Evolutionary conservation across 2,797 vertebrate genomes (phyloP).

Genomic region (Rhadinocentrus ornatus): DNA sequence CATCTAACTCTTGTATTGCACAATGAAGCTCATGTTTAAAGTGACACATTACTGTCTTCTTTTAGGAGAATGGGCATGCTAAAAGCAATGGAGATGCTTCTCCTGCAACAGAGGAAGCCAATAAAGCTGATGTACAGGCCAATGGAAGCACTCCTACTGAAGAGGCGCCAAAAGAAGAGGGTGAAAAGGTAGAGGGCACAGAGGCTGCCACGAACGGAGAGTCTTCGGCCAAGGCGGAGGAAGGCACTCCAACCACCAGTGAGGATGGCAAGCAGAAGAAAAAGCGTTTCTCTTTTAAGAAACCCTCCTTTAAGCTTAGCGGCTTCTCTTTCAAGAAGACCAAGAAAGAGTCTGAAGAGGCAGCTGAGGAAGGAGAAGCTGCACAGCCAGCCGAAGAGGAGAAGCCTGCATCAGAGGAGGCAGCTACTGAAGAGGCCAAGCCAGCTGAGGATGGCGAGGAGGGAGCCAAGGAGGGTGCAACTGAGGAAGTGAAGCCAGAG

Average conservation of each 20-base stretch:
- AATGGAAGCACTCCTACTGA: slow-evolving; percentile 82
- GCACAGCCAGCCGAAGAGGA: slow-evolving; percentile 75
- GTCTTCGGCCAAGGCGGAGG: slow-evolving; percentile 87
- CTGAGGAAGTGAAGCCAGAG: slow-evolving; percentile 75
- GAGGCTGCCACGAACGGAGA: slow-evolving; percentile 87
- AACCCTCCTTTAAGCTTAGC: slow-evolving; percentile 95
- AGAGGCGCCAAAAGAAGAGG: slow-evolving; percentile 79
- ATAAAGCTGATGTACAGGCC: slow-evolving; percentile 86
- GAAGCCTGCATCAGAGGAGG: slow-evolving; percentile 63
- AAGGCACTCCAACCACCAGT: slow-evolving; percentile 85
- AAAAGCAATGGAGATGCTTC: slow-evolving; percentile 95
- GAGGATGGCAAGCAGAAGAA: slow-evolving; percentile 96
- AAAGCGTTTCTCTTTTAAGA: slow-evolving; percentile 99
- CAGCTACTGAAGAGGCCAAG: slow-evolving; percentile 77
- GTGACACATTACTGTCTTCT: not conserved
- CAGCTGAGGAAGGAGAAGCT: slow-evolving; percentile 77
- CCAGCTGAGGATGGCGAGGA: slow-evolving; percentile 72
- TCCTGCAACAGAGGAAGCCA: slow-evolving; percentile 89
- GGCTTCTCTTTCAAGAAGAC: slow-evolving; percentile 98
- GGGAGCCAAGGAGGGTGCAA: slow-evolving; percentile 76
- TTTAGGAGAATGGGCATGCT: slow-evolving; percentile 94
- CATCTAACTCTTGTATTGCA: not conserved
- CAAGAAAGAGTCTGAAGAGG: slow-evolving; percentile 93
- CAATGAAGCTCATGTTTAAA: not conserved
- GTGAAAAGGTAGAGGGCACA: slow-evolving; percentile 81